Conservation (phyloP, 2,888 invertebrate genomes). For the Frankliniella intonsa region DNA sequence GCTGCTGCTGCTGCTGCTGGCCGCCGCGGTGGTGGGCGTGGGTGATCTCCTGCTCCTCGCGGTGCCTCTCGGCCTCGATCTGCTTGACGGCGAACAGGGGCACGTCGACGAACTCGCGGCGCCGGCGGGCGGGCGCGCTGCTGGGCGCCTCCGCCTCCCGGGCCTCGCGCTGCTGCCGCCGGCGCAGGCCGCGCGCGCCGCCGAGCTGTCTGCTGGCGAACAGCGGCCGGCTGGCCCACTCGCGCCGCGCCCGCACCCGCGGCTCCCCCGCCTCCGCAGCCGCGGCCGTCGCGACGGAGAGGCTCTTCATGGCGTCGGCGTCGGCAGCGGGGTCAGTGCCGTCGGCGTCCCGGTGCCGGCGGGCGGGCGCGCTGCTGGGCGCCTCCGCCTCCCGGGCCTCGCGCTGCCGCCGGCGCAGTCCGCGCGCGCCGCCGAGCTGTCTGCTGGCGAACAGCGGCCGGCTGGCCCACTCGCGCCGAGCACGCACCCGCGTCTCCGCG, state of each 20-base stretch:
- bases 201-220: background rate
- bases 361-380: no score
- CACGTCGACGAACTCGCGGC: background rate
- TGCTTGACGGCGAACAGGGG: conserved; percentile 7
- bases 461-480: background rate
- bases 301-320: background rate
- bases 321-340: background rate
- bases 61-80: conserved; percentile 1
- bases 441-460: background rate
- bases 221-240: background rate
- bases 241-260: background rate
- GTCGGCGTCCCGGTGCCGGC: no score
- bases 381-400: no score
- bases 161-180: background rate
- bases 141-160: background rate
- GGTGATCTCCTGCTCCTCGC: background rate
- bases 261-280: no score
- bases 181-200: background rate
- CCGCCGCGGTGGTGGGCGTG: background rate
- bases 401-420: background rate
- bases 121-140: background rate
- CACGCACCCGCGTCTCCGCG: no score
- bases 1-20: background rate
- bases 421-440: no score
- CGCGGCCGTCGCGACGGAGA: background rate